Evolutionary conservation across 2,888 invertebrate species (phyloP), one percentile per base, ranked within the genome.

Genomic region (Epinotia bilunana): DNA sequence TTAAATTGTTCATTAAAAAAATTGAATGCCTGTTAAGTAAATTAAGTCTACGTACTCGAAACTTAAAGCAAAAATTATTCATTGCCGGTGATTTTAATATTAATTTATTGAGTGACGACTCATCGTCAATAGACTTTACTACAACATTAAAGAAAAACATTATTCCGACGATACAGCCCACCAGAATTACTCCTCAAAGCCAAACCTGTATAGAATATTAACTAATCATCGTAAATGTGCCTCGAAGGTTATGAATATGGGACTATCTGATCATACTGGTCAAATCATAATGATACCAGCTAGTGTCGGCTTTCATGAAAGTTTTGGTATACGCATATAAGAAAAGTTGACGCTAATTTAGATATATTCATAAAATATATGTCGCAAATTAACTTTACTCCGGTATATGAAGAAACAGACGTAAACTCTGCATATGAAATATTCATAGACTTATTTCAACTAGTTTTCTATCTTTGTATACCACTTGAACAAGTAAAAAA

Each of bases 191-290:
- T 33, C 33, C 2, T 2, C 61, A 61, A 61, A 61, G 61, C 13
- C 16, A 61, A 33, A 61, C 61, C 5, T 61, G 61, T 33, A 33
- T 61, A 33, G 61, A 61, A 61, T 61, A 11, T 16, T 61, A 33
- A 61, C 33, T 33, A 61, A 61, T 13, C 28, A 33, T 5, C 28
- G 61, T 20, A 20, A 20, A 20, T 20, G 20, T 20, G 20, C 20
- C 20, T 20, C 20, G 20, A 20, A 20, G 20, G 20, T 20, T 20
- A 1, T 20, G 20, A 20, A 20, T 20, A 20, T 20, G 11, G 5
- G 33, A 33, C 28, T 61, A 16, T 61, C 28, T 13, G 33, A 61
- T 16, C 61, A 28, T 16, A 61, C 61, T 1, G 61, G 61, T 5
- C 28, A 61, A 61, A 61, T 20, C 20, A 20, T 20, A 20, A 20